These are phyloP conservation scores for Bettongia penicillata DNA, from an alignment of 2,113 vertebrate genomes.

Conservation along the genomic window DNA sequence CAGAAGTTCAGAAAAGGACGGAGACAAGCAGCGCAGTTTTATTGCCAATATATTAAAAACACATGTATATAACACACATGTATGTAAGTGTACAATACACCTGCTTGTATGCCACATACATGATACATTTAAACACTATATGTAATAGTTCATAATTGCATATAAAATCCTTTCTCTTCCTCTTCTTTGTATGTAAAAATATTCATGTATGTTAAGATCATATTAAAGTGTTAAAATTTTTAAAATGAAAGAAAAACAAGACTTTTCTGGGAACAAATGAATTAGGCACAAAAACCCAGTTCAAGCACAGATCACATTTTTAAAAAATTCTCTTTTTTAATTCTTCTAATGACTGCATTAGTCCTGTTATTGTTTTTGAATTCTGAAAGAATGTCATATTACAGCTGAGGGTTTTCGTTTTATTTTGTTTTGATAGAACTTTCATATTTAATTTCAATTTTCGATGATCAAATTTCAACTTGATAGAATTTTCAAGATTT, in stretches of 20 bases:
- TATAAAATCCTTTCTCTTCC: not conserved
- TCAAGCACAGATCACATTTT: conserved; percentile 11
- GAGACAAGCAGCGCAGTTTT: not conserved
- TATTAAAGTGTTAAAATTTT: not conserved
- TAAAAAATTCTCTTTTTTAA: not conserved
- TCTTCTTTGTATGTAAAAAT: not conserved
- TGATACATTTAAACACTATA: not conserved
- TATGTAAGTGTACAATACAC: too few relatives aligned
- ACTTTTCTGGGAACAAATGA: not conserved
- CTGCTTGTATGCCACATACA: not conserved
- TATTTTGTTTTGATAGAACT: not conserved
- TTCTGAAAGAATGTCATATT: conserved; percentile 17
- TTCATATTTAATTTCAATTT: not conserved
- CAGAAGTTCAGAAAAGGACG: not conserved
- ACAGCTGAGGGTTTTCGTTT: not conserved
- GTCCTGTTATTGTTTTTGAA: not conserved
- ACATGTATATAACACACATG: too few relatives aligned
- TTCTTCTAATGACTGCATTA: not conserved
- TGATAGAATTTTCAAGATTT: conserved; percentile 18
- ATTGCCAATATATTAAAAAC: not conserved
- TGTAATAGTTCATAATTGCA: not conserved
- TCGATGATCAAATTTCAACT: not conserved
- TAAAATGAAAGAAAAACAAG: not conserved
- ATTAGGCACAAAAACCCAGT: conserved; percentile 2
- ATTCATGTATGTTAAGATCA: not conserved